Evolutionary conservation across 2,113 vertebrate genomes (phyloP).

Genomic region (Elephas maximus): DNA sequence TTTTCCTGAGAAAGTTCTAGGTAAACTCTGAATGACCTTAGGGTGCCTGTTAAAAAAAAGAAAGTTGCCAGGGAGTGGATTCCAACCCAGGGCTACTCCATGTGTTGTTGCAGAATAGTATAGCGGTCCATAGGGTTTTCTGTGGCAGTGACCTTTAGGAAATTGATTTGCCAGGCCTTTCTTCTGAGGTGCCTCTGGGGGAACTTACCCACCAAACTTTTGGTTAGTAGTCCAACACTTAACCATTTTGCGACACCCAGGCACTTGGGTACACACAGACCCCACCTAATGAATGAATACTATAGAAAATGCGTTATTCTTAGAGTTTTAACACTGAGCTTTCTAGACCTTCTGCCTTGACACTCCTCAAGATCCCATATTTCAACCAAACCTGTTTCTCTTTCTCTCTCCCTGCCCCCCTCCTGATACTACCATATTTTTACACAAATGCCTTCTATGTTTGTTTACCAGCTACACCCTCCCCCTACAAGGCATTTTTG

Average conservation of each 20-base stretch:
- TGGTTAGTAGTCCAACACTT: background rate
- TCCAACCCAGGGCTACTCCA: background rate
- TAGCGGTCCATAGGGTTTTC: background rate
- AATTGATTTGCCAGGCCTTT: too few relatives aligned
- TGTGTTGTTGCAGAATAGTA: background rate
- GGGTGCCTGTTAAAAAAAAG: background rate
- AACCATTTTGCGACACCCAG: background rate
- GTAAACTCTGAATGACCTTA: background rate
- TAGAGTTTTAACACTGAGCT: background rate
- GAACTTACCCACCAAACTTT: background rate
- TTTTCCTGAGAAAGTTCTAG: background rate
- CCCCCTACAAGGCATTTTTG: too few relatives aligned
- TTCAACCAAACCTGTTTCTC: slow-evolving; percentile 20
- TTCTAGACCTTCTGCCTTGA: slow-evolving; percentile 9
- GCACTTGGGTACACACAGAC: background rate
- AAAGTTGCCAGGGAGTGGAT: background rate
- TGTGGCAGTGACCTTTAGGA: too few relatives aligned
- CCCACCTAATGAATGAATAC: background rate
- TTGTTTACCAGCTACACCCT: too few relatives aligned
- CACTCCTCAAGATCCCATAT: background rate
- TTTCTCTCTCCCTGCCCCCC: background rate
- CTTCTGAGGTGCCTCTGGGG: background rate
- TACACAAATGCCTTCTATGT: too few relatives aligned
- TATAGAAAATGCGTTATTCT: background rate
- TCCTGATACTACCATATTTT: too few relatives aligned